Evolutionary conservation across 2,113 vertebrate species (phyloP), one percentile per base, ranked within the genome.

Genomic region (Erinaceus europaeus): DNA sequence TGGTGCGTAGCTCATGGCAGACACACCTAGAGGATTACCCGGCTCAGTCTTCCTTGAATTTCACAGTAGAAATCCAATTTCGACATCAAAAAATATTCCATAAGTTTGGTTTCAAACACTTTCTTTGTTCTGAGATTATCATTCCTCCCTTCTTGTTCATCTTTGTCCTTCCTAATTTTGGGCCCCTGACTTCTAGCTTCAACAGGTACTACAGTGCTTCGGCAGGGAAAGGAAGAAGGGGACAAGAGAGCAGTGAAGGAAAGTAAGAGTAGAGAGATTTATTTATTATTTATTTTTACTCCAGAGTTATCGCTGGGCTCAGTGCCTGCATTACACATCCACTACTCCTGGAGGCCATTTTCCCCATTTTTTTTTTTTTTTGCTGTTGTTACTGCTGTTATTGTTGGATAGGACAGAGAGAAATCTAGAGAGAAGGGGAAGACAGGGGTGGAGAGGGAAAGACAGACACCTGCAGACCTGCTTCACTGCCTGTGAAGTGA

Each of bases 211-310:
- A 23, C 46, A 61, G 18, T 50, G 50, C 53, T 67, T 65, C n/a
- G 4, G 5, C 4, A 15, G 76, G 44, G 62, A 62, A n/a, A 72
- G 34, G 46, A 53, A 32, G 8, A 42, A 34, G 55, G 11, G 23
- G 34, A 38, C 18, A 5, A 20, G 23, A 65, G 44, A 11, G 14
- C 29, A 15, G 23, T 29, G 34, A 20, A 0, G 55, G 10, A 5
- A 3, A 13, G 4, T 12, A 15, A 3, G 25, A 12, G 3, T 18
- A 5, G 1, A 1, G 40, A n/a, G n/a, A n/a, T n/a, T n/a, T n/a
- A n/a, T n/a, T n/a, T n/a, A n/a, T n/a, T n/a, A n/a, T n/a, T n/a
- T n/a, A n/a, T n/a, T n/a, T n/a, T n/a, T n/a, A n/a, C n/a, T n/a
- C n/a, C n/a, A n/a, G n/a, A n/a, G n/a, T n/a, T n/a, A n/a, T n/a